phyloP scores from a whole-genome alignment of 2,888 invertebrate genomes.

The Tetanocera ferruginea region DNA sequence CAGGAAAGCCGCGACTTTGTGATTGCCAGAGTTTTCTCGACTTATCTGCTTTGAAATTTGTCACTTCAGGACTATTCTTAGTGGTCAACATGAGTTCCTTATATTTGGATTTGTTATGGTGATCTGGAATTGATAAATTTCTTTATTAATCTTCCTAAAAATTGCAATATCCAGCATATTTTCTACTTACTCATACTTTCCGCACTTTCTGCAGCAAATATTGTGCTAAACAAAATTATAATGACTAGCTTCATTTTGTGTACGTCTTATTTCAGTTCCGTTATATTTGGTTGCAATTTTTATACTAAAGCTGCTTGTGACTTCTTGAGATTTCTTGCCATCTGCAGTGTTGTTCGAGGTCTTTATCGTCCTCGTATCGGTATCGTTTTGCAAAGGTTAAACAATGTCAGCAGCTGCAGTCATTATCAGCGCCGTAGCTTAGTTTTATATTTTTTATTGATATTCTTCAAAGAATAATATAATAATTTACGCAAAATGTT shows the following conservation, averaged over 20 bases:
- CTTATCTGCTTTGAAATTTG: neutral
- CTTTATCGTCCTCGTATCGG: too few species aligned
- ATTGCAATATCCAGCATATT: neutral
- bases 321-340: neutral
- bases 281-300: neutral
- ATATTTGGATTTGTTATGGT: neutral
- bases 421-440: too few species aligned
- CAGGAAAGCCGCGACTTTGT: neutral
- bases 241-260: neutral
- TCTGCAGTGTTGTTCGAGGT: too few species aligned
- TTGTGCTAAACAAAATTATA: neutral
- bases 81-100: neutral
- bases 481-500: too few species aligned
- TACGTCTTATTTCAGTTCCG: neutral
- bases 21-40: neutral
- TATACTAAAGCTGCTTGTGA: neutral
- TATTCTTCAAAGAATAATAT: too few species aligned
- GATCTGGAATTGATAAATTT: neutral
- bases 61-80: too few species aligned
- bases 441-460: too few species aligned
- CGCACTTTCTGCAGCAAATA: neutral
- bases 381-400: too few species aligned
- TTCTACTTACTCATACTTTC: neutral
- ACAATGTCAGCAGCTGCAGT: too few species aligned
- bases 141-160: neutral